A percentile compares a stretch with the other conserved stretches of the same genome.
Conservation (phyloP, 2,113 vertebrate species). For the Anas platyrhynchos region DNA sequence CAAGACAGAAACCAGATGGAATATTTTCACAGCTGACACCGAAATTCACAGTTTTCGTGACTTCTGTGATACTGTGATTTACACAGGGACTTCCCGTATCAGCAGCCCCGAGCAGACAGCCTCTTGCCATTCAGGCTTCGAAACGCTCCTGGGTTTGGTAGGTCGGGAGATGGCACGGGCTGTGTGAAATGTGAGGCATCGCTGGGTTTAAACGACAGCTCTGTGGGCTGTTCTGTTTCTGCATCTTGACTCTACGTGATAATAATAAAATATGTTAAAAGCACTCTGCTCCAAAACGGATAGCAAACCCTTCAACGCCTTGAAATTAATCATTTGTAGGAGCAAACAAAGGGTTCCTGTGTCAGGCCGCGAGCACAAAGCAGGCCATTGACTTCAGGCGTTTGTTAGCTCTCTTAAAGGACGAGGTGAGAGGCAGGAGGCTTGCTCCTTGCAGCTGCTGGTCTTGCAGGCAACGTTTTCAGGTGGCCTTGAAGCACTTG, state of each 20-base stretch:
- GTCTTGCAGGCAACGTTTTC: neutral
- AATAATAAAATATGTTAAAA: conserved; percentile 18
- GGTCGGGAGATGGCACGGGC: conserved; percentile 25
- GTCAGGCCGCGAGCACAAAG: neutral
- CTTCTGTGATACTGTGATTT: conserved; percentile 66
- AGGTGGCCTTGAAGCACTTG: neutral
- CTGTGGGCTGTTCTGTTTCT: neutral
- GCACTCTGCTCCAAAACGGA: neutral
- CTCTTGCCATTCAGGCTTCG: conserved; percentile 31
- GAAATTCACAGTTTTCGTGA: conserved; percentile 64
- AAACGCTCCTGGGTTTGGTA: neutral
- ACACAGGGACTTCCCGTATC: conserved; percentile 55
- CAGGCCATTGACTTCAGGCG: neutral
- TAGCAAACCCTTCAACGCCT: neutral
- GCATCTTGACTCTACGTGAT: neutral
- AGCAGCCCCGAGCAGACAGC: conserved; percentile 44
- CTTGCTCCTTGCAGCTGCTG: neutral
- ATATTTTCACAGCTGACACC: conserved; percentile 74
- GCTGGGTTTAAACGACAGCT: neutral
- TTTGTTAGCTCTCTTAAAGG: neutral
- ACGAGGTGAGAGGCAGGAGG: neutral
- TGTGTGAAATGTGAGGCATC: conserved; percentile 38
- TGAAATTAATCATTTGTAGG: conserved; percentile 6
- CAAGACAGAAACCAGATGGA: conserved; percentile 72
- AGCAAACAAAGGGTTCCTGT: neutral